These are phyloP conservation scores for Anabacerthia variegaticeps DNA, from an alignment of 2,797 vertebrate genomes.

Conservation along the genomic window DNA sequence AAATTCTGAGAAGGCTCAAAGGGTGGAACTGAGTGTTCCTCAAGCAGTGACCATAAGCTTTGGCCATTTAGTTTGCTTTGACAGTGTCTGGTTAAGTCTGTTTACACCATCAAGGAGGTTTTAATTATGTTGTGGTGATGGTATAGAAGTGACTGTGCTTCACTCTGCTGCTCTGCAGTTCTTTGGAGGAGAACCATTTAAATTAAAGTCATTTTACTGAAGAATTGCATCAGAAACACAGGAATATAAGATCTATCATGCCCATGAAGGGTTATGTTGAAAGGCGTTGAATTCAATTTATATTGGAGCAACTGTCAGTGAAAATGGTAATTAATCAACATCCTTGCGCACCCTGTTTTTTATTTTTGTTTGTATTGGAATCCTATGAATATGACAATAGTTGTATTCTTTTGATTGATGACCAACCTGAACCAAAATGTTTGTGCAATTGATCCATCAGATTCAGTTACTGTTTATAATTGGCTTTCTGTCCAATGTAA, in stretches of 20 bases:
- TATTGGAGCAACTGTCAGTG: slow-evolving; percentile 22
- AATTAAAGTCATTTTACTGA: not conserved
- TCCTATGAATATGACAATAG: slow-evolving; percentile 20
- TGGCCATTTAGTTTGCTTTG: not conserved
- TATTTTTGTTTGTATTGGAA: slow-evolving; percentile 31
- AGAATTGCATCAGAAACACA: not conserved
- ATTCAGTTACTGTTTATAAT: not conserved
- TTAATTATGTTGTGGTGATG: not conserved
- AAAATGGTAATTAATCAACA: slow-evolving; percentile 54
- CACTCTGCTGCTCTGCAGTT: not conserved
- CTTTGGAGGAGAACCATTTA: not conserved
- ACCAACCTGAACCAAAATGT: not conserved
- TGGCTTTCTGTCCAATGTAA: not conserved
- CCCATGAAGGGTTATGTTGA: slow-evolving; percentile 11
- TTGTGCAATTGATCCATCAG: not conserved
- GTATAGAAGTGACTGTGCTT: not conserved
- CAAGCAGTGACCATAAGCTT: not conserved
- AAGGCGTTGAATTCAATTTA: slow-evolving; percentile 38
- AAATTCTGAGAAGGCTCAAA: not conserved
- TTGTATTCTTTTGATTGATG: not conserved
- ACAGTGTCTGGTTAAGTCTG: not conserved
- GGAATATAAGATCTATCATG: not conserved
- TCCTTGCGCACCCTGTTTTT: not conserved
- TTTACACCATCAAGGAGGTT: not conserved
- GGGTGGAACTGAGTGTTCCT: not conserved